Evolutionary conservation across 2,113 vertebrate species (phyloP).

Genomic region (Saguinus imperator): DNA sequence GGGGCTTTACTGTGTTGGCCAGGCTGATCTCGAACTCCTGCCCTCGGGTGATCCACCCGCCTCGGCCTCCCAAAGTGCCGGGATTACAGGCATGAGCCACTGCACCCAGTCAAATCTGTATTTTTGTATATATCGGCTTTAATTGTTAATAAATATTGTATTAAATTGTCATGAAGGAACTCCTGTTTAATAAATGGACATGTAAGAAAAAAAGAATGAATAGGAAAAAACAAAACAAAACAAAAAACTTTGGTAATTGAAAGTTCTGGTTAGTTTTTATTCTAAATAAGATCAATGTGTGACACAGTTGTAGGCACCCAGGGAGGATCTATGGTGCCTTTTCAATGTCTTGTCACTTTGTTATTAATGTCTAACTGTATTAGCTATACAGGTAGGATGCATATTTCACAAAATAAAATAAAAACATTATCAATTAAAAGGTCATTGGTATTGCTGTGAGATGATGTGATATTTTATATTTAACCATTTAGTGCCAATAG

Average conservation of each 20-base stretch:
- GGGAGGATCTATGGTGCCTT: accelerated
- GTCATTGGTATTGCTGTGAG: accelerated
- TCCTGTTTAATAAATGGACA: constrained; percentile 86
- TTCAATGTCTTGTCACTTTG: no score
- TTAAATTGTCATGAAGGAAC: constrained; percentile 85
- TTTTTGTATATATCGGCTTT: constrained; percentile 88
- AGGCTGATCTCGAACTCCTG: no score
- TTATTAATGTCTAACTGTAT: no score
- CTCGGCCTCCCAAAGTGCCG: no score
- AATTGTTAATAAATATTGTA: constrained; percentile 83
- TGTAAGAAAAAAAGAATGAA: constrained; percentile 48
- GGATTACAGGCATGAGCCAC: no score
- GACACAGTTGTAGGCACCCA: accelerated
- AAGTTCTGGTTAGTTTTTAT: neutral
- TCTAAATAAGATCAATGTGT: accelerated
- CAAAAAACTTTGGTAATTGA: neutral
- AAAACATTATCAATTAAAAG: neutral
- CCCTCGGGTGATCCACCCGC: no score
- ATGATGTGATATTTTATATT: accelerated
- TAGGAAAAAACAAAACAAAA: neutral
- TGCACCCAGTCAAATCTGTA: constrained; percentile 79
- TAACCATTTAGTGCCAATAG: no score
- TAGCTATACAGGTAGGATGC: accelerated
- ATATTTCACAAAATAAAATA: neutral
- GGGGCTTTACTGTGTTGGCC: no score